Conservation (phyloP, 2,797 vertebrate genomes). For the Enteromius afrohamiltoni region DNA sequence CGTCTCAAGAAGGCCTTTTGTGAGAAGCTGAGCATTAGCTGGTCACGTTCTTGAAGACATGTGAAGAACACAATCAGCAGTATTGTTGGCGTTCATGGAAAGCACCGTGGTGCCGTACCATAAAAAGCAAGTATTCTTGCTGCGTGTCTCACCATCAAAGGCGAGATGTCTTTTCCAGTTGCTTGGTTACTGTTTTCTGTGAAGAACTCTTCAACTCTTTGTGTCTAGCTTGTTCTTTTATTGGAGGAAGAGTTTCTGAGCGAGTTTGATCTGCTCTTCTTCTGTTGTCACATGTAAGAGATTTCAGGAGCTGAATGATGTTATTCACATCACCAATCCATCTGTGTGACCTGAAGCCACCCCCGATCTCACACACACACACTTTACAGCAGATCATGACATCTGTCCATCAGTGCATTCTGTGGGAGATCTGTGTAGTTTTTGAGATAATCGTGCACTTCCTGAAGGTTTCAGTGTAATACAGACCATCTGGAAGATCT, state of each 20-base stretch:
- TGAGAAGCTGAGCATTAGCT: not conserved
- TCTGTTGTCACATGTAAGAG: not conserved
- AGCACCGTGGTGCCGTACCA: not conserved
- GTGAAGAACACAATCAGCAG: not conserved
- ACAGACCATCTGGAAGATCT: slow-evolving; percentile 1
- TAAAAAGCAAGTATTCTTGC: slow-evolving; percentile 1
- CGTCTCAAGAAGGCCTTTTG: not conserved
- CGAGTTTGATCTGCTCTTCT: not conserved
- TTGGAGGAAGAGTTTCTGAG: not conserved
- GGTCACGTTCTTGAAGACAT: not conserved
- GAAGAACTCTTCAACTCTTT: slow-evolving; percentile 9
- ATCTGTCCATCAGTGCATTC: not conserved
- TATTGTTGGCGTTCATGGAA: not conserved
- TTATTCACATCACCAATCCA: not conserved
- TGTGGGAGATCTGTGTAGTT: not conserved
- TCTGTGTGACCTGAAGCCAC: not conserved
- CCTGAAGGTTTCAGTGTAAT: not conserved
- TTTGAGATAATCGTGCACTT: not conserved
- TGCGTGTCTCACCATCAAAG: not conserved
- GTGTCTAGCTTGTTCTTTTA: not conserved
- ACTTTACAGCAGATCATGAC: not conserved
- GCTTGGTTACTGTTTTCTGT: slow-evolving; percentile 46
- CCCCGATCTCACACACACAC: not conserved
- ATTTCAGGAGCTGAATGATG: not conserved
- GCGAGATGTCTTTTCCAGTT: slow-evolving; percentile 33